Evolutionary conservation across 1,140 invertebrate species (phyloP), one percentile per base, ranked within the genome.

Genomic region (Sminthurinus signatus): DNA sequence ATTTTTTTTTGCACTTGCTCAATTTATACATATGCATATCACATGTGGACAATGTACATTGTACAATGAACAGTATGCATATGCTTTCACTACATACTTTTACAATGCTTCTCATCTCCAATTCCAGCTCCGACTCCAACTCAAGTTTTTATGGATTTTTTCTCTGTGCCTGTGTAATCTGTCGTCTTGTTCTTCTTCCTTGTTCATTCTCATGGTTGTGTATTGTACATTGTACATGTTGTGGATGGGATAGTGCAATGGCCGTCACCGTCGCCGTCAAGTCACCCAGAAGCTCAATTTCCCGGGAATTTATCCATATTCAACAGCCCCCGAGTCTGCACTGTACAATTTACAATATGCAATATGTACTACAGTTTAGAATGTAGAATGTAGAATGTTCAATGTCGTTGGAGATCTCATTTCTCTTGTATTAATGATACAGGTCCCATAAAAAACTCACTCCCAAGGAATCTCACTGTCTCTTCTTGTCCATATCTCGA

Each of bases 381-480:
- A n/a, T n/a, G n/a, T n/a, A n/a, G n/a, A n/a, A 25, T 17, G 4
- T 27, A 14, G 19, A 14, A n/a, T n/a, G 10, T 12, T 42, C 39
- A 12, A 12, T 12, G n/a, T n/a, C n/a, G n/a, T 55, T 55, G 32
- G 27, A 65, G 58, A 66, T 66, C 64, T 66, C 64, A 66, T 66
- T 66, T 59, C 64, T 61, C 64, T 66, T 61, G 36, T 67, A 67
- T 67, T 67, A 67, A 67, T 67, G 60, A 62, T 67, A 67, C 57
- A 60, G 55, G 55, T 58, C 60, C 55, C 65, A 67, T 67, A 67
- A 67, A 67, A 59, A 67, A 59, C 60, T 67, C 65, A 58, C 55
- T 67, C 55, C 56, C 56, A 44, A 50, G 65, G 56, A 63, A 68
- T 68, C 62, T 64, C 62, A 51, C n/a, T n/a, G n/a, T n/a, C n/a